Evolutionary conservation across 2,113 vertebrate genomes (phyloP).

Genomic region (Phocoena phocoena): DNA sequence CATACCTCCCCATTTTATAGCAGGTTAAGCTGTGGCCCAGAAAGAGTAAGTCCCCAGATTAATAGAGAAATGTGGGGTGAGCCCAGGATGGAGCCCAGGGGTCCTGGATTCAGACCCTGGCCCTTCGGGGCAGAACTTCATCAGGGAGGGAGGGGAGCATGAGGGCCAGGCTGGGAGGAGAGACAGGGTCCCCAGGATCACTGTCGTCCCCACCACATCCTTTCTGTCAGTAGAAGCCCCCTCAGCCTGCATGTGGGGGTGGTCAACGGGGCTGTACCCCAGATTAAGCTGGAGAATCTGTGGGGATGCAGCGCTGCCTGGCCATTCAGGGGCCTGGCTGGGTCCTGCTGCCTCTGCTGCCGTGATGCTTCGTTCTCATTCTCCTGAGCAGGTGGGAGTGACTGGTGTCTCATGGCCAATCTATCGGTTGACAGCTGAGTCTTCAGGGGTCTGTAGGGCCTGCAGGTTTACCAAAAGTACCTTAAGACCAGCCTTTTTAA

Average conservation of each 20-base stretch:
- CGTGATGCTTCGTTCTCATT: not conserved
- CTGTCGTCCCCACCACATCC: fast-evolving
- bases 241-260: not conserved
- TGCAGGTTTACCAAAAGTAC: too few relatives aligned
- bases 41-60: not conserved
- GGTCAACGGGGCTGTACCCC: not conserved
- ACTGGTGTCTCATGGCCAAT: not conserved
- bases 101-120: not conserved
- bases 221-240: not conserved
- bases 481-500: too few relatives aligned
- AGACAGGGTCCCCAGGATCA: fast-evolving
- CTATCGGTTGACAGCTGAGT: not conserved
- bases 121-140: not conserved
- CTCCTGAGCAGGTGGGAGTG: not conserved
- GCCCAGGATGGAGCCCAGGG: not conserved
- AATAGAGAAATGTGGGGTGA: not conserved
- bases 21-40: not conserved
- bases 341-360: not conserved
- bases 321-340: not conserved
- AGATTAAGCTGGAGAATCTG: not conserved
- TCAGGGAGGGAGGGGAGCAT: not conserved
- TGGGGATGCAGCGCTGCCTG: not conserved
- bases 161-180: not conserved
- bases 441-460: too few relatives aligned
- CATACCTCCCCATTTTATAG: not conserved